Base-by-base conservation (phyloP, 1,140 invertebrate species). In the Aricia agestis region DNA sequence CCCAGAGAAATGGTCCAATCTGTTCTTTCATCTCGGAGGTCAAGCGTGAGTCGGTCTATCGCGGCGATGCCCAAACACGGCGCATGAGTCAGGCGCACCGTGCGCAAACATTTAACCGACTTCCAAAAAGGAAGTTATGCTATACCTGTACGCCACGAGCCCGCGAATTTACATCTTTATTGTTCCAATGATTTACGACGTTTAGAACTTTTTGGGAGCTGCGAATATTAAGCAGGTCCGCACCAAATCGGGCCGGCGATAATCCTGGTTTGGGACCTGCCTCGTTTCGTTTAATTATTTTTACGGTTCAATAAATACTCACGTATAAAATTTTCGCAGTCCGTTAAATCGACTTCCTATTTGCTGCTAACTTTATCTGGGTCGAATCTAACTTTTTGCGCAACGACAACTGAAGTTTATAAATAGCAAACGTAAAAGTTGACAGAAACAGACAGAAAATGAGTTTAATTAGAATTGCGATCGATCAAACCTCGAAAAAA, bases 31-130 rank as follows among this genome's bases (percentile, higher is more conserved):
- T 63, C 17, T 63, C 18, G 18, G 19, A 63, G 59, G 59, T 63
- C 59, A 63, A 25, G 59, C 18, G 59, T 63, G 59, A 63, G 59
- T 25, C 59, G 58, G 58, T 59, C 58, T 59, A 36, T 36, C 36
- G 2, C 36, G 45, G 3, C 18, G 18, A 18, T 63, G 59, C 19
- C 59, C 59, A 63, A 63, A 63, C 59, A 63, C 4, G 59, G 59
- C 17, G 18, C 17, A 25, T 63, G 59, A 63, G 10, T 63, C 59
- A 63, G 59, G 59, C 59, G 59, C 58, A 59, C 59, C 59, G 59
- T 63, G 59, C 59, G 59, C 59, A 63, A 63, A 63, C 17, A 13
- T 13, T 52, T 52, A 11, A 52, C 19, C 59, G 17, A 63, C 18
- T 31, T 13, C 18, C 9, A 17, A 19, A 25, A 19, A 11, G 7